Base-by-base conservation (phyloP, 2,113 vertebrate species). In the Aptenodytes forsteri region DNA sequence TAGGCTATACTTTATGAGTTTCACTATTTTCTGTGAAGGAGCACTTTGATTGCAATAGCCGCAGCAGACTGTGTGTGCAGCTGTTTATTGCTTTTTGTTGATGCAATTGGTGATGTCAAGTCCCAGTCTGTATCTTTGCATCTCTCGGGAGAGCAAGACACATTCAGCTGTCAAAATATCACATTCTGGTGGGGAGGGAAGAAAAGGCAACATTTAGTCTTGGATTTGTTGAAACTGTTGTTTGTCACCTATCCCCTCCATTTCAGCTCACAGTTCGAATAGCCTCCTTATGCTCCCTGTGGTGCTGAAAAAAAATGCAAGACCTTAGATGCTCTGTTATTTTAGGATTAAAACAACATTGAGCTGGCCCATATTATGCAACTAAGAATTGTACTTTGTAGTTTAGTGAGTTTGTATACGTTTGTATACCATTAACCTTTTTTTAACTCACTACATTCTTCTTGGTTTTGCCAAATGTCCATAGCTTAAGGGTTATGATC, bases 101-200 rank as follows among this genome's bases (percentile, higher is more conserved):
- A 83, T 96, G 86, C 62, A 91, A 62, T 25, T 77, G 47, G 46
- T n/a, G 71, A 90, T 91, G 84, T 96, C 59, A 94, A 80, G 38
- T 80, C 82, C 84, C 67, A 62, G 70, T 52, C 79, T 49, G 13
- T 70, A 73, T 89, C 75, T 93, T 70, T 85, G 56, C 38, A 72
- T 85, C 78, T 66, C 91, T 93, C 0, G 0, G 66, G 89, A 95
- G 11, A 93, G 9, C 44, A 62, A 95, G 82, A 70, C 52, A 67
- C 58, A 75, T 73, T 96, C 93, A 95, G 87, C 94, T 97, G 95
- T 88, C 70, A 93, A 96, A 93, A 96, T 93, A 83, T 1, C 55
- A 78, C 5, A 0, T 89, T 93, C 59, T 91, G 38, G n/a, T 87
- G 75, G 42, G 58, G 90, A 90, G 29, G 66, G 30, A 94, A 89